phyloP scores from a whole-genome alignment of 2,113 vertebrate genomes.

The Sceloporus tristichus region DNA sequence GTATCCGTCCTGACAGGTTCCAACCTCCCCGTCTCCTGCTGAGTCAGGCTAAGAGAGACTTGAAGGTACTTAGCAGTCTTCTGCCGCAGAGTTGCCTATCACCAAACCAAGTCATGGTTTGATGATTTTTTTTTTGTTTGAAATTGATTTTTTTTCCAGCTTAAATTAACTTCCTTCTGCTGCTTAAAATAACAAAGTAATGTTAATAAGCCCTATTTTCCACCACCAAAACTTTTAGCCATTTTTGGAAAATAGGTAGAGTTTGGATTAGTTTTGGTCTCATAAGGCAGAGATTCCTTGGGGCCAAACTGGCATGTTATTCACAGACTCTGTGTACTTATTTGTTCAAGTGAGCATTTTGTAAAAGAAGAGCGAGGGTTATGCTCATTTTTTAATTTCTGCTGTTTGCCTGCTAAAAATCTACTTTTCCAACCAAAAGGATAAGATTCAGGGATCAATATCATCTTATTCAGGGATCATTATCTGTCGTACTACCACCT shows the following conservation, averaged over 20 bases:
- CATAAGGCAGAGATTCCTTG: slow-evolving; percentile 1
- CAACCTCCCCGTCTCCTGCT: slow-evolving; percentile 26
- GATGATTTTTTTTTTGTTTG: slow-evolving; percentile 28
- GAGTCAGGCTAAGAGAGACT: not conserved
- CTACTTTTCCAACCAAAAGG: too few relatives aligned
- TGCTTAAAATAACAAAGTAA: slow-evolving; percentile 41
- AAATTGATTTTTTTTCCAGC: slow-evolving; percentile 5
- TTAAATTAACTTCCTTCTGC: not conserved
- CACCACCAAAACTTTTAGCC: slow-evolving; percentile 38
- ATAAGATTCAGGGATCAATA: not conserved
- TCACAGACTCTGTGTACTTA: not conserved
- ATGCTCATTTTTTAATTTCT: not conserved
- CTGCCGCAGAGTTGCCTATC: slow-evolving; percentile 37
- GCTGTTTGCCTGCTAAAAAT: not conserved
- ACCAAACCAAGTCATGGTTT: slow-evolving; percentile 20
- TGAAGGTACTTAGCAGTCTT: not conserved
- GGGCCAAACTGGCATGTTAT: not conserved
- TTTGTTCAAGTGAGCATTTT: not conserved
- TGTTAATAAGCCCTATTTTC: slow-evolving; percentile 39
- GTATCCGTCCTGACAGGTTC: slow-evolving; percentile 3
- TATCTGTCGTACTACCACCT: too few relatives aligned
- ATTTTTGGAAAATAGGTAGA: slow-evolving; percentile 26
- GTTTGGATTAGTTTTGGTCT: slow-evolving; percentile 24
- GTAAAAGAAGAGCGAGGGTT: not conserved
- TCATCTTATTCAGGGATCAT: too few relatives aligned